A percentile compares a stretch with the other conserved stretches of the same genome.
Evolutionary conservation across 2,888 invertebrate species (phyloP).

Genomic region (Athalia rosae): DNA sequence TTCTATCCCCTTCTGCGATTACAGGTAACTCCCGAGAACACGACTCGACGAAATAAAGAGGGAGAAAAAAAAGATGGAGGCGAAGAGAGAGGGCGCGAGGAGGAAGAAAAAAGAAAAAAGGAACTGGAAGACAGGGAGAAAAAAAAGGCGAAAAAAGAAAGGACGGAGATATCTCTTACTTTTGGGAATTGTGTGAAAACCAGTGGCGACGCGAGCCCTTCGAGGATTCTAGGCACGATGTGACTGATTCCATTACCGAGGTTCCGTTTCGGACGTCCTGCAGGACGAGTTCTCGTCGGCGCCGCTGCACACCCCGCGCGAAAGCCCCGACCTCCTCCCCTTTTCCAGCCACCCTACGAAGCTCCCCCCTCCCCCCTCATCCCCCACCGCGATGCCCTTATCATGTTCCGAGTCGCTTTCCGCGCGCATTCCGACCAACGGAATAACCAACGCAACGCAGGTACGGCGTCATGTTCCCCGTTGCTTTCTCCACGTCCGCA

Average conservation of each 20-base stretch:
- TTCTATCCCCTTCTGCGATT: neutral
- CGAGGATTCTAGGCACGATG: conserved; percentile 62
- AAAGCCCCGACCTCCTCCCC: conserved; percentile 45
- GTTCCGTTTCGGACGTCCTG: conserved; percentile 53
- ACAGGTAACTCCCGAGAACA: too few species aligned
- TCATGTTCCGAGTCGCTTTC: too few species aligned
- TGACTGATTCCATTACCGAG: conserved; percentile 66
- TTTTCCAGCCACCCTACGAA: conserved; percentile 27
- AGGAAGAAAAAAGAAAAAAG: neutral
- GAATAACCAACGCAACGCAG: too few species aligned
- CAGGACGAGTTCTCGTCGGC: conserved; percentile 9
- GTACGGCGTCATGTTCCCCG: conserved; percentile 6
- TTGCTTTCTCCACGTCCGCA: too few species aligned
- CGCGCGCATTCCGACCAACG: too few species aligned
- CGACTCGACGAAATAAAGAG: neutral
- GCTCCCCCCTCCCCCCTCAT: too few species aligned
- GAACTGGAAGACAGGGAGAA: too few species aligned
- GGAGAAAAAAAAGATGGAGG: too few species aligned
- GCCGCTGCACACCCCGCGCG: neutral
- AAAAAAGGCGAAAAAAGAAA: too few species aligned
- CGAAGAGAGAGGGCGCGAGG: neutral
- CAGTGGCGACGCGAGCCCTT: neutral
- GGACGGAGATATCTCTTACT: conserved; percentile 44
- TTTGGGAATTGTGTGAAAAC: conserved; percentile 37
- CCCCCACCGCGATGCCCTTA: neutral